A percentile compares a stretch with the other conserved stretches of the same genome.
Evolutionary conservation across 2,113 vertebrate species (phyloP).

Genomic region (Mus musculus): GRCm39 chr6:15105001-15105500

Average conservation of each 20-base stretch:
- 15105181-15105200: constrained; percentile 57
- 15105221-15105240: neutral
- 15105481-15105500: neutral
- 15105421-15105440: neutral
- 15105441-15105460: no score
- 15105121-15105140: neutral
- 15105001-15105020: neutral
- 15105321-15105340: neutral
- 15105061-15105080: neutral
- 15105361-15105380: neutral
- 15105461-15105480: neutral
- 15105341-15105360: constrained; percentile 24
- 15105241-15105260: constrained; percentile 56
- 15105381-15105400: neutral
- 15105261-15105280: constrained; percentile 39
- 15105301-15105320: constrained; percentile 21
- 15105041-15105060: constrained; percentile 47
- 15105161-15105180: neutral
- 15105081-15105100: constrained; percentile 14
- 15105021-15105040: constrained; percentile 1
- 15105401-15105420: neutral
- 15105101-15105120: neutral
- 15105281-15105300: constrained; percentile 25
- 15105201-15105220: constrained; percentile 69
- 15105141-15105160: neutral